Evolutionary conservation across 2,888 invertebrate genomes (phyloP).

Genomic region (Selenia dentaria): DNA sequence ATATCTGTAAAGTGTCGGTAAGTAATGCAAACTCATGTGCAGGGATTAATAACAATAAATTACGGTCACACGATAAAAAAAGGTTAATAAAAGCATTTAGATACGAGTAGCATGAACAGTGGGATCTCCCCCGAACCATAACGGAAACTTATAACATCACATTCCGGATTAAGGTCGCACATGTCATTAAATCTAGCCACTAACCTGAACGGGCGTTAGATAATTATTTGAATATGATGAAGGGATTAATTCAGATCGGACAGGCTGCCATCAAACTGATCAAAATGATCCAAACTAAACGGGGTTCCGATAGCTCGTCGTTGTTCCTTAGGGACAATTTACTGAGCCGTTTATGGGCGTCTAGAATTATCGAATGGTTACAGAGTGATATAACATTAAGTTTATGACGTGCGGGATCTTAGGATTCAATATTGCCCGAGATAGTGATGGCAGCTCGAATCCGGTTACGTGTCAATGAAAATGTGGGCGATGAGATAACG

Average conservation of each 20-base stretch:
- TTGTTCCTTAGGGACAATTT: conserved; percentile 4
- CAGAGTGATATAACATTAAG: conserved; percentile 1
- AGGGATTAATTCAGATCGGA: conserved; percentile 10
- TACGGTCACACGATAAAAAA: too few species aligned
- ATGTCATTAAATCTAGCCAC: conserved; percentile 5
- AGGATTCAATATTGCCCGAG: neutral
- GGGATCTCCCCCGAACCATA: too few species aligned
- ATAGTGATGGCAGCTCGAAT: neutral
- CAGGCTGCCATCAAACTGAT: conserved; percentile 3
- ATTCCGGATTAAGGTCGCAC: too few species aligned
- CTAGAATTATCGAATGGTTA: conserved; percentile 13
- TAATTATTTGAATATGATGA: conserved; percentile 21
- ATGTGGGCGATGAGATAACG: too few species aligned
- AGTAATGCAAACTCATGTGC: too few species aligned
- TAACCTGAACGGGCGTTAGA: neutral
- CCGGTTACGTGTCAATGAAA: neutral
- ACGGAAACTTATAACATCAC: too few species aligned
- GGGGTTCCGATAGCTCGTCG: conserved; percentile 17
- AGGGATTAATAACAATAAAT: too few species aligned
- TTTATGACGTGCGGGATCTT: neutral
- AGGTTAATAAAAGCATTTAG: too few species aligned
- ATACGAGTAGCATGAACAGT: too few species aligned
- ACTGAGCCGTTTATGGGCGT: conserved; percentile 9
- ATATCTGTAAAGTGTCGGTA: too few species aligned
- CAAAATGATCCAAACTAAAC: conserved; percentile 15